Percentiles rank a stretch among this genome's conserved stretches.
Evolutionary conservation across 2,888 invertebrate genomes (phyloP).

Genomic region (Morpho achilles): DNA sequence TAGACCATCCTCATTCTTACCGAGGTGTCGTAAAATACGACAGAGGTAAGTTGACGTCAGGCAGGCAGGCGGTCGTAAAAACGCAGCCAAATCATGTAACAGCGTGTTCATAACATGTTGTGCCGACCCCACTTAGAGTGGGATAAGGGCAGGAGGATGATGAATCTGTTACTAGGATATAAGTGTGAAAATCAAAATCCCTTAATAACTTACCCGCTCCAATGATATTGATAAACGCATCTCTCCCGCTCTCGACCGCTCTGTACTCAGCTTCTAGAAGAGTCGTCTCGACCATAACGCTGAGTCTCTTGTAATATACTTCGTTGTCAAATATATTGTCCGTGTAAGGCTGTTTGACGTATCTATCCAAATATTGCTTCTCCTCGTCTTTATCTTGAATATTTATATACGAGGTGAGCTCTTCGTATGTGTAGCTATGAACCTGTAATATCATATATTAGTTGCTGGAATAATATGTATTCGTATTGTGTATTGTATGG

Average conservation of each 20-base stretch:
- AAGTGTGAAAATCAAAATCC: too few relatives aligned
- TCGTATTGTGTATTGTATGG: too few relatives aligned
- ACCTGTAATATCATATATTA: slow-evolving; percentile 36
- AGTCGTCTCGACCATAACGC: slow-evolving; percentile 76
- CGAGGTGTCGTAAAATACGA: too few relatives aligned
- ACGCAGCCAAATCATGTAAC: too few relatives aligned
- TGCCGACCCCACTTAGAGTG: too few relatives aligned
- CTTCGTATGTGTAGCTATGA: slow-evolving; percentile 38
- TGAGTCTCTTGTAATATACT: slow-evolving; percentile 58
- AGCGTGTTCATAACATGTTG: too few relatives aligned
- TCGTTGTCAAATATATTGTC: slow-evolving; percentile 39
- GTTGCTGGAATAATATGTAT: too few relatives aligned
- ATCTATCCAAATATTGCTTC: slow-evolving; percentile 35
- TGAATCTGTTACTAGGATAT: too few relatives aligned
- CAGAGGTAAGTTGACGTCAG: too few relatives aligned
- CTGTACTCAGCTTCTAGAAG: slow-evolving; percentile 79
- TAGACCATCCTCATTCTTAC: too few relatives aligned
- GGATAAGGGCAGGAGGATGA: too few relatives aligned
- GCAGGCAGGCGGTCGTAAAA: too few relatives aligned
- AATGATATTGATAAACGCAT: slow-evolving; percentile 80
- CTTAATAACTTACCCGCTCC: slow-evolving; percentile 70
- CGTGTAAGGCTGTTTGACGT: slow-evolving; percentile 29
- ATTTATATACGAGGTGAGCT: slow-evolving; percentile 32
- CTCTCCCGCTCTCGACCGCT: slow-evolving; percentile 60
- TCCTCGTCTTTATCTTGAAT: slow-evolving; percentile 34